Conservation (phyloP, 2,797 vertebrate species). For the Enteromius paludinosus region DNA sequence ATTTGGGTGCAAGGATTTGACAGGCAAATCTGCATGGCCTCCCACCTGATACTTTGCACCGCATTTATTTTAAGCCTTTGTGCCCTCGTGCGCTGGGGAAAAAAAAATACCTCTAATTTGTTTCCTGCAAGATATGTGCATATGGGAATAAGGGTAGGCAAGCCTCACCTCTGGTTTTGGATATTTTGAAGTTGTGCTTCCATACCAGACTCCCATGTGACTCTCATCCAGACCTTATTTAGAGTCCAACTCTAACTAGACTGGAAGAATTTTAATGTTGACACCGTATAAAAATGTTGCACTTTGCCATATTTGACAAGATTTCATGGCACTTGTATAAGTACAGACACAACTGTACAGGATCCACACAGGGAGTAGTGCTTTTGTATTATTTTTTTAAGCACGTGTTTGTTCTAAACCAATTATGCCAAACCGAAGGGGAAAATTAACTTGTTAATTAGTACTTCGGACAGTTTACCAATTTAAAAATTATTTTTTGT, state of each 20-base stretch:
- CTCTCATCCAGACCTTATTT: background rate
- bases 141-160: background rate
- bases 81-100: background rate
- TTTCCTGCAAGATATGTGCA: slow-evolving; percentile 28
- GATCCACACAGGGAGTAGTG: background rate
- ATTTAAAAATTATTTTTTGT: background rate
- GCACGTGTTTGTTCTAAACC: background rate
- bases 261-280: background rate
- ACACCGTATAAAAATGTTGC: background rate
- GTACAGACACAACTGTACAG: background rate
- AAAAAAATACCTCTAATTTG: slow-evolving; percentile 7
- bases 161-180: background rate
- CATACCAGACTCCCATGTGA: background rate
- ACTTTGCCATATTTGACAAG: background rate
- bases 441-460: background rate
- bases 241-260: background rate
- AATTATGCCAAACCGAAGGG: background rate
- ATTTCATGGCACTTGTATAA: background rate
- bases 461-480: background rate
- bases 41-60: background rate
- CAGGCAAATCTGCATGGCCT: slow-evolving; percentile 20
- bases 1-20: slow-evolving; percentile 15
- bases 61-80: slow-evolving; percentile 15
- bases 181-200: background rate
- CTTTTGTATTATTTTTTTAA: background rate